These are phyloP conservation scores for Orius laevigatus DNA, from an alignment of 1,140 invertebrate species.

Conservation along the genomic window DNA sequence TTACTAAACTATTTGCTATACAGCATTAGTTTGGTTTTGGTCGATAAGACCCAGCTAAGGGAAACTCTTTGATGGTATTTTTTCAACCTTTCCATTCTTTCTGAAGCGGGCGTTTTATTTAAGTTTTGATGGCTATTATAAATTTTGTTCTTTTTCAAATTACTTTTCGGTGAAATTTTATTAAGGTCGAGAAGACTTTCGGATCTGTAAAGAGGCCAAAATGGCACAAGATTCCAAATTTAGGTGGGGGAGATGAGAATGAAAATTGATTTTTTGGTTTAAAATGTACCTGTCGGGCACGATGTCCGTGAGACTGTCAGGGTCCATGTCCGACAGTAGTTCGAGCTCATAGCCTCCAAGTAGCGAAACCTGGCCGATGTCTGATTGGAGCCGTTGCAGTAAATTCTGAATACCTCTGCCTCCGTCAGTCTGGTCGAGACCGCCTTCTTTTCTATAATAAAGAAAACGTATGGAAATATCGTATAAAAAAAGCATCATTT, in stretches of 20 bases:
- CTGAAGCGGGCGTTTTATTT: no score
- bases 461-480: no score
- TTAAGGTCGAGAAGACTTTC: background rate
- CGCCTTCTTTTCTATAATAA: background rate
- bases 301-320: conserved; percentile 61
- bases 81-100: no score
- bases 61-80: no score
- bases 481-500: no score
- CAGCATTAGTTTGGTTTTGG: no score
- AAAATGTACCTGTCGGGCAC: conserved; percentile 46
- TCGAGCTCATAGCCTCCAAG: conserved; percentile 62
- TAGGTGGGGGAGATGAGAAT: background rate
- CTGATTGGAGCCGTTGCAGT: conserved; percentile 53
- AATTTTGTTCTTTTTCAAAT: background rate
- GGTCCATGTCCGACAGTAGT: conserved; percentile 68
- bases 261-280: conserved; percentile 1
- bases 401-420: conserved; percentile 35
- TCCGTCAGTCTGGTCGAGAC: conserved; percentile 29
- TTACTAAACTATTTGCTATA: no score
- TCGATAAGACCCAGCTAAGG: no score
- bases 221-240: background rate
- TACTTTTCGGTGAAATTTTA: background rate
- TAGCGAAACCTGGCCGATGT: conserved; percentile 63
- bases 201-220: background rate
- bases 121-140: no score